phyloP scores from a whole-genome alignment of 1,140 invertebrate genomes.

The Lordiphosa collinella region DNA sequence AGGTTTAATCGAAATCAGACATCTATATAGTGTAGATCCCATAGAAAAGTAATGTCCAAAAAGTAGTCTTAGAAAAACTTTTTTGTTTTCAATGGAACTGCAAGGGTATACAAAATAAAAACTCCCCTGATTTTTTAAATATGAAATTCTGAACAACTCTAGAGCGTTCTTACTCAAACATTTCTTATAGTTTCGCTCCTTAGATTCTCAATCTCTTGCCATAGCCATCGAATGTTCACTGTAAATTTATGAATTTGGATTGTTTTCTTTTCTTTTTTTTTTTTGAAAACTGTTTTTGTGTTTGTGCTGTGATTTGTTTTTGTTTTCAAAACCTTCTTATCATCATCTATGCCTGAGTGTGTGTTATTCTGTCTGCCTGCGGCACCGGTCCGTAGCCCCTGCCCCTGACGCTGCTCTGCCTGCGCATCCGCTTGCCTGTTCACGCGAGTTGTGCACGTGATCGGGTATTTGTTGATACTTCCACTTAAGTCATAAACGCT shows the following conservation, averaged over 20 bases:
- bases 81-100: too few relatives aligned
- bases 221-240: slow-evolving; percentile 6
- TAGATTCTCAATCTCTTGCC: too few relatives aligned
- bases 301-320: slow-evolving; percentile 4
- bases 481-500: slow-evolving; percentile 50
- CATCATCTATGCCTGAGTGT: slow-evolving; percentile 15
- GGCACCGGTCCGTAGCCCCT: background rate
- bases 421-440: slow-evolving; percentile 20
- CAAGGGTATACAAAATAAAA: too few relatives aligned
- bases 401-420: slow-evolving; percentile 29
- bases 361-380: background rate
- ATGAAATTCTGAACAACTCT: too few relatives aligned
- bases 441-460: slow-evolving; percentile 61
- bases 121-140: too few relatives aligned
- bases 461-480: slow-evolving; percentile 26
- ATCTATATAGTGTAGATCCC: too few relatives aligned
- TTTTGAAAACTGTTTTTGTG: slow-evolving; percentile 36
- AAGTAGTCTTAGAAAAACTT: too few relatives aligned
- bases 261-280: slow-evolving; percentile 32
- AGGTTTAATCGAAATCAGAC: too few relatives aligned
- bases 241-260: background rate
- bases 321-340: slow-evolving; percentile 41
- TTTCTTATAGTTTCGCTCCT: too few relatives aligned
- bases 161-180: too few relatives aligned
- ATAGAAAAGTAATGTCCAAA: too few relatives aligned